phyloP scores from a whole-genome alignment of 1,140 invertebrate species.

The Bombus balteatus region DNA sequence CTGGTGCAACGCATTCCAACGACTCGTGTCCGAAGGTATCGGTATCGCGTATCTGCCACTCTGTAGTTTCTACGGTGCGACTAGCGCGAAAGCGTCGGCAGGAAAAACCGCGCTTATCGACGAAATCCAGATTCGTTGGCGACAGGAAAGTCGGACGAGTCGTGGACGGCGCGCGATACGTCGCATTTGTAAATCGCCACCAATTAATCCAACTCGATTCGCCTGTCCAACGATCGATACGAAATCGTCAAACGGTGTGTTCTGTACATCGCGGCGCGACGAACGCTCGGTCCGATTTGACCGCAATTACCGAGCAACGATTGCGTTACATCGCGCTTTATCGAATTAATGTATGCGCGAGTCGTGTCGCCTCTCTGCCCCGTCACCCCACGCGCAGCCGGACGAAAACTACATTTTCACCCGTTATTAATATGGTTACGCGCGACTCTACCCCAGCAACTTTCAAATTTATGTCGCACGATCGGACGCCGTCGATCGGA shows the following conservation, averaged over 20 bases:
- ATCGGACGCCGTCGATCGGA: background rate
- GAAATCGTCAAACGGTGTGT: background rate
- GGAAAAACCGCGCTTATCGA: background rate
- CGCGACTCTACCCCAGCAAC: background rate
- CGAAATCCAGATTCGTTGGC: background rate
- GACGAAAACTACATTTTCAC: constrained; percentile 33
- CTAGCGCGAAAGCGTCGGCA: background rate
- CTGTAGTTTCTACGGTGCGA: constrained; percentile 2
- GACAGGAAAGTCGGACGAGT: too few relatives aligned
- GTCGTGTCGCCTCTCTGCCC: background rate
- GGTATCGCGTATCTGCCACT: constrained; percentile 13
- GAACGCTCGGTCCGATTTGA: constrained; percentile 28
- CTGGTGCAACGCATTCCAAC: constrained; percentile 53
- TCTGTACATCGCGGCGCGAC: background rate
- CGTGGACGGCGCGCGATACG: too few relatives aligned
- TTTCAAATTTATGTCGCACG: constrained; percentile 10
- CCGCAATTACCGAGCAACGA: constrained; percentile 30
- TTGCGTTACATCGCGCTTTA: constrained; percentile 35
- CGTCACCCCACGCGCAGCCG: background rate
- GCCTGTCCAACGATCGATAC: background rate
- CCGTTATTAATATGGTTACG: constrained; percentile 39
- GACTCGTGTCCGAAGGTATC: constrained; percentile 52
- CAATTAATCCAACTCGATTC: too few relatives aligned
- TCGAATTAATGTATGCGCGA: constrained; percentile 38
- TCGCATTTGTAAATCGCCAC: too few relatives aligned